Percentiles rank a stretch among this genome's conserved stretches.
Evolutionary conservation across 2,797 vertebrate species (phyloP).

Genomic region (Pteropus rufus): DNA sequence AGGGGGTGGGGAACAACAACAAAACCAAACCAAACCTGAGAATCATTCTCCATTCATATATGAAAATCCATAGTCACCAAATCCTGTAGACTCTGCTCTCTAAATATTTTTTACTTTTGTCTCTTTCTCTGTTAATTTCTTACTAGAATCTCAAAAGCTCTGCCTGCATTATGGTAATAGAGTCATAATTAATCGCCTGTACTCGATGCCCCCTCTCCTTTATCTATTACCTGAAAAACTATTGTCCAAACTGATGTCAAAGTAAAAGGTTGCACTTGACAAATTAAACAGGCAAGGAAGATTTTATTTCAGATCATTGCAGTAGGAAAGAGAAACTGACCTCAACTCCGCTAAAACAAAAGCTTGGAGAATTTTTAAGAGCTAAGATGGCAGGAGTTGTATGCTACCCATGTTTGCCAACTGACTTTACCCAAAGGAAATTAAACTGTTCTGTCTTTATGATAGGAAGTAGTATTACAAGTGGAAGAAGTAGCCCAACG

Average conservation of each 20-base stretch:
- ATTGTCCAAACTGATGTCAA: neutral
- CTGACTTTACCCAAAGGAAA: neutral
- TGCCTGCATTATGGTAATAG: neutral
- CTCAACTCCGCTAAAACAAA: neutral
- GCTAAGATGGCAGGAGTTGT: neutral
- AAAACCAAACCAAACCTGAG: neutral
- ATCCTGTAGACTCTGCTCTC: neutral
- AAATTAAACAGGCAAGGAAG: neutral
- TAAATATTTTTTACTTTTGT: neutral
- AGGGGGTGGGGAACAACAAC: too few relatives aligned
- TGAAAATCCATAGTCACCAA: neutral
- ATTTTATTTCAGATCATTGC: neutral
- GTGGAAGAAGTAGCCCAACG: neutral
- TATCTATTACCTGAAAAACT: neutral
- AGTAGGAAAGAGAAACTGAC: neutral
- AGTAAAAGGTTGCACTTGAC: neutral
- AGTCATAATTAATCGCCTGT: neutral
- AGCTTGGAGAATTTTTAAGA: neutral
- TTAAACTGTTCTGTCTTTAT: neutral
- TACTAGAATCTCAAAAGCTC: neutral
- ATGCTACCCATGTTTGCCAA: neutral
- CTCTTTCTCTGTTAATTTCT: neutral
- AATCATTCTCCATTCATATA: neutral
- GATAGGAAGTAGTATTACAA: neutral
- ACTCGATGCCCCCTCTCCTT: neutral